phyloP scores from a whole-genome alignment of 2,113 vertebrate species.

The Stomatorhinus ivindoensis region DNA sequence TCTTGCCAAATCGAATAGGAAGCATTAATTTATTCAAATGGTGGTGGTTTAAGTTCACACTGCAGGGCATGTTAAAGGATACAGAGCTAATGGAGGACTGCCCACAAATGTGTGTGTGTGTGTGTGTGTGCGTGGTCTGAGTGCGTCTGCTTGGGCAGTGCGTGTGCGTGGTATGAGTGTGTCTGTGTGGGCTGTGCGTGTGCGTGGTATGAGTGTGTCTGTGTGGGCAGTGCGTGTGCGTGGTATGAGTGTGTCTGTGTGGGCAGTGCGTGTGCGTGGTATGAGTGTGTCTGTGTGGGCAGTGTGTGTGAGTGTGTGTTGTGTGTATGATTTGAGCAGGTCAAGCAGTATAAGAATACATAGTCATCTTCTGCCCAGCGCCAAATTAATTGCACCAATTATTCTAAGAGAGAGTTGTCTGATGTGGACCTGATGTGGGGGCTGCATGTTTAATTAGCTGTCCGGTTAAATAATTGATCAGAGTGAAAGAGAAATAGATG shows the following conservation, averaged over 20 bases:
- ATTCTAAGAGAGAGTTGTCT: slow-evolving; percentile 65
- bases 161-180: slow-evolving; percentile 23
- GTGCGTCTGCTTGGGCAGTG: not conserved
- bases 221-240: not conserved
- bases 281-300: not conserved
- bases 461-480: slow-evolving; percentile 71
- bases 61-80: not conserved
- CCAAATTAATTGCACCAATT: slow-evolving; percentile 73
- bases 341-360: slow-evolving; percentile 48
- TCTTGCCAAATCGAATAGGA: slow-evolving; percentile 38
- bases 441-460: slow-evolving; percentile 67
- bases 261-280: no score
- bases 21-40: slow-evolving; percentile 35
- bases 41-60: slow-evolving; percentile 34
- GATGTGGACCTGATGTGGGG: slow-evolving; percentile 53
- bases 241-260: slow-evolving; percentile 13
- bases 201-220: not conserved
- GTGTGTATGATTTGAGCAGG: slow-evolving; percentile 30
- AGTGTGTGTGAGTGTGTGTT: not conserved
- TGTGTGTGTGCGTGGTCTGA: not conserved
- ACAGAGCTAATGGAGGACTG: not conserved
- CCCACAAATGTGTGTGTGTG: not conserved
- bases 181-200: no score
- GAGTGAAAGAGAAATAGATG: slow-evolving; percentile 67
- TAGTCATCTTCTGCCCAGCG: slow-evolving; percentile 64